Evolutionary conservation across 2,888 invertebrate species (phyloP), one percentile per base, ranked within the genome.

Genomic region (Prosopocoilus inquinatus): DNA sequence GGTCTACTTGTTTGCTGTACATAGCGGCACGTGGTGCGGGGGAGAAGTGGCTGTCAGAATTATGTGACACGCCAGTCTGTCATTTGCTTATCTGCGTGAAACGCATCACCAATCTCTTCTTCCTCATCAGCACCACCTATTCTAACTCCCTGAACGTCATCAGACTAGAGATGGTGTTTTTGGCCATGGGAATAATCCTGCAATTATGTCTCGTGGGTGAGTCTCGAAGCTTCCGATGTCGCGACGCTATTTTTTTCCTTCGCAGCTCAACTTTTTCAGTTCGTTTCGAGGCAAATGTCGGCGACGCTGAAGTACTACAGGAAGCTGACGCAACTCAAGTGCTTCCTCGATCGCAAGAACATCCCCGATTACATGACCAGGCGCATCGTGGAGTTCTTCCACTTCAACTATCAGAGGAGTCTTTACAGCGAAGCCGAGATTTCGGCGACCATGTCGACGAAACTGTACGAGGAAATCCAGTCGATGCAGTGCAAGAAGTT

Each of bases 401-500:
- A 75, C 50, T 80, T 77, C 55, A 73, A 73, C 35, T 75, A 70
- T 47, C 76, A 75, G 50, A 78, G 72, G 45, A 70, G 70, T 39
- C 75, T 76, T 56, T 76, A 74, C 36, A 71, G 76, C 12, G 74
- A 79, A 50, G 64, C 64, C n/a, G 66, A 70, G 7, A 77, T 80
- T 28, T 67, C 76, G 15, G 62, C 66, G 1, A 74, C 75, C 46
- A 67, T 79, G 1, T 76, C 79, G 2, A 47, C 50, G 35, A 56
- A 55, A 7, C 15, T 51, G n/a, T 43, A 39, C 20, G 13, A 45
- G 33, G 56, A 49, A 38, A 59, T 61, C 20, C 53, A 57, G 11
- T 80, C 82, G 79, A 80, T 81, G 61, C 79, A 77, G 1, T 82
- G 82, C 55, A 71, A 80, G 52, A 68, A 67, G 15, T 61, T 80